Percentiles rank a stretch among this genome's conserved stretches.
phyloP scores from a whole-genome alignment of 92 coral and sea anemone genomes.

The Umimayanthus kanabou region DNA sequence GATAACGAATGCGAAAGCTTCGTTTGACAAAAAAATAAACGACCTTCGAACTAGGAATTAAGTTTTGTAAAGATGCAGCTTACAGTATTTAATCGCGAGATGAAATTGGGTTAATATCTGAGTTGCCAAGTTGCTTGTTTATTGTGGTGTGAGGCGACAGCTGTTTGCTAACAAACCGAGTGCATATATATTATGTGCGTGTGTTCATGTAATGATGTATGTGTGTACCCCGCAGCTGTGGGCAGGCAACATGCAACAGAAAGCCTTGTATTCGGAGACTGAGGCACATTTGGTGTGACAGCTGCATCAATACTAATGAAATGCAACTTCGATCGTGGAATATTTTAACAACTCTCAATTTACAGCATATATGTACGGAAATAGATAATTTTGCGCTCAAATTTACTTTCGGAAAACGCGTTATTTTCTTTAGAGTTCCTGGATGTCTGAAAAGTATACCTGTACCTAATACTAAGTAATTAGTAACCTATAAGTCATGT shows the following conservation, averaged over 20 bases:
- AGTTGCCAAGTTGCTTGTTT: not conserved
- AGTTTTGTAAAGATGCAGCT: not conserved
- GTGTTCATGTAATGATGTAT: not conserved
- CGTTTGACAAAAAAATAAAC: not conserved
- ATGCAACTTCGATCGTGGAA: not conserved
- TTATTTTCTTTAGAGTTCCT: not conserved
- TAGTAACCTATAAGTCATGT: not conserved
- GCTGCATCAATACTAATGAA: not conserved
- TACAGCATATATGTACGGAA: not conserved
- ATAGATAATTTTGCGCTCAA: not conserved
- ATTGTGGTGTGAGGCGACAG: slow-evolving; percentile 9
- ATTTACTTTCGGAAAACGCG: not conserved
- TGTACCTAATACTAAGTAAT: not conserved
- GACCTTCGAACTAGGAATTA: not conserved
- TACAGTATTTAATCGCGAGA: slow-evolving; percentile 10
- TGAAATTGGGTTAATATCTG: not conserved
- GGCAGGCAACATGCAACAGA: no score
- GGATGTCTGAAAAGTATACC: not conserved
- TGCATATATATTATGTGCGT: not conserved
- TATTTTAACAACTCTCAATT: not conserved
- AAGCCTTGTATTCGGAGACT: not conserved
- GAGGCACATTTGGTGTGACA: not conserved
- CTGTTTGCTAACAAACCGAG: slow-evolving; percentile 10
- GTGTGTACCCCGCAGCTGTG: slow-evolving; percentile 5
- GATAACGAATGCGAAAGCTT: not conserved